Evolutionary conservation across 92 coral and sea anemone genomes (phyloP).

Genomic region (Chrysogorgia sp.): DNA sequence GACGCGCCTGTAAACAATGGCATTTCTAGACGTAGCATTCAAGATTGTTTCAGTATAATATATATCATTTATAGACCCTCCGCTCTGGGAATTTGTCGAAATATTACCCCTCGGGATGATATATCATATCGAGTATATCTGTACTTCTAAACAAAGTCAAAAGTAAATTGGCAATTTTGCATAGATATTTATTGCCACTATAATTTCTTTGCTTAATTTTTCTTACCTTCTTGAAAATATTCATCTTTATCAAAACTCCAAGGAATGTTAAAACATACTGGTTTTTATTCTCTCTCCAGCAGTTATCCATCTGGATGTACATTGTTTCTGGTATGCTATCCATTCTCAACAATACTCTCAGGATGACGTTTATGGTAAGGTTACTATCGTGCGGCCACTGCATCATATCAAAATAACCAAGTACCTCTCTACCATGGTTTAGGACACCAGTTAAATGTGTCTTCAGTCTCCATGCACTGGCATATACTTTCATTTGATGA

Average conservation of each 20-base stretch:
- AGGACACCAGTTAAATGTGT: constrained; percentile 72
- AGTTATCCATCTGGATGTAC: constrained; percentile 65
- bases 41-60: too few species aligned
- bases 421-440: constrained; percentile 64
- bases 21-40: too few species aligned
- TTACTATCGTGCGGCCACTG: constrained; percentile 72
- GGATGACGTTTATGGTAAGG: constrained; percentile 58
- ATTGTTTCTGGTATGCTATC: constrained; percentile 62
- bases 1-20: too few species aligned
- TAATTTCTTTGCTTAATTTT: neutral
- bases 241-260: constrained; percentile 62
- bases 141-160: too few species aligned
- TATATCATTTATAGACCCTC: too few species aligned
- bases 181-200: neutral
- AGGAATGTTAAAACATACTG: constrained; percentile 61
- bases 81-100: too few species aligned
- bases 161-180: too few species aligned
- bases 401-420: constrained; percentile 65
- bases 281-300: constrained; percentile 73
- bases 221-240: constrained; percentile 65
- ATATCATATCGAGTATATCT: too few species aligned
- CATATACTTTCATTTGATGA: constrained; percentile 55
- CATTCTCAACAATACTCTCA: constrained; percentile 63
- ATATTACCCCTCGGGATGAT: too few species aligned
- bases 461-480: constrained; percentile 62